Evolutionary conservation across 2,113 vertebrate genomes (phyloP), one percentile per base, ranked within the genome.

Genomic region (Barbus barbus): DNA sequence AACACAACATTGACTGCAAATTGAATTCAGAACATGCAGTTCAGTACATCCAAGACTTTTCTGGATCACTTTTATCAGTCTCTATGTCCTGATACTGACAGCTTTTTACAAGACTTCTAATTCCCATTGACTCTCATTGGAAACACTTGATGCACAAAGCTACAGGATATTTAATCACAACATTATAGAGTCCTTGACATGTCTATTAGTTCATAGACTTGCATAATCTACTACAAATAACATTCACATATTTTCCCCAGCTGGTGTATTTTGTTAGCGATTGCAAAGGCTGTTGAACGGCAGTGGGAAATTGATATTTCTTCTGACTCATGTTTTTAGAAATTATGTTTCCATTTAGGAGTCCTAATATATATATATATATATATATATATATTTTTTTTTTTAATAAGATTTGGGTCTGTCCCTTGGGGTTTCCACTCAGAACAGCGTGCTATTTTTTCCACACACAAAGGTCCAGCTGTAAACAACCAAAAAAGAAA

Each of bases 51-150:
- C 65, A 84, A 81, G 8, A 38, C 38, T 85, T 36, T 63, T 2
- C n/a, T 46, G 53, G n/a, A 26, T 38, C 31, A 16, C 4, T 73
- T 86, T 78, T 80, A 82, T 67, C 28, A 71, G 38, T 28, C 53
- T 69, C 36, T 24, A 12, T 38, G 8, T 24, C 67, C 51, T 73
- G 22, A 48, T 9, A 7, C 12, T 82, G 60, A 33, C 6, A 28
- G 14, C 1, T 67, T 81, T 84, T 63, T n/a, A 16, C 79, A 60
- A 67, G 51, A 9, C 18, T n/a, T 46, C 22, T 31, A 12, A 67
- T 41, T 38, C 9, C 33, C 33, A 36, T 69, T 69, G 31, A 0
- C 53, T 77, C 24, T 14, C 13, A 22, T 16, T 84, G n/a, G 4
- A 31, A 53, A 9, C 3, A 38, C 1, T 4, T 31, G 71, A 53